Evolutionary conservation across 2,113 vertebrate species (phyloP).

Genomic region (Pterocles gutturalis): DNA sequence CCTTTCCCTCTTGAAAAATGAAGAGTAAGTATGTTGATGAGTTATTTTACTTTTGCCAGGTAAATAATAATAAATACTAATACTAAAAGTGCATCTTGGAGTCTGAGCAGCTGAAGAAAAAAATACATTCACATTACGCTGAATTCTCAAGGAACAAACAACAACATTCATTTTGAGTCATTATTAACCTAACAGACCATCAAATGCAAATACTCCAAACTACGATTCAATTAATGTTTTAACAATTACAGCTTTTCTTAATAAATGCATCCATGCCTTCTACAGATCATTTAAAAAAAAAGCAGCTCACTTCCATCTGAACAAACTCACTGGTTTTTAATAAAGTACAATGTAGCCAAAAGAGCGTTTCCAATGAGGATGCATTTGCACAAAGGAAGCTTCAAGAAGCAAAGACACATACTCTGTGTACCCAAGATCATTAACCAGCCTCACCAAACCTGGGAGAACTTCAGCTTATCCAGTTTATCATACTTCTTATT

Average conservation of each 20-base stretch:
- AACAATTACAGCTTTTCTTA: conserved; percentile 22
- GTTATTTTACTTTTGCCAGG: not conserved
- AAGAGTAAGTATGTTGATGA: not conserved
- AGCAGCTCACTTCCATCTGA: not conserved
- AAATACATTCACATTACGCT: not conserved
- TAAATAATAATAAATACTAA: too few relatives aligned
- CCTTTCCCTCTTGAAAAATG: not conserved
- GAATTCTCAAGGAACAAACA: not conserved
- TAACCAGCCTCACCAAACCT: not conserved
- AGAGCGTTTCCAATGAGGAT: not conserved
- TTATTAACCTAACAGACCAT: conserved; percentile 34
- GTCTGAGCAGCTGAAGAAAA: not conserved
- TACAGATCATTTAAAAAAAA: not conserved
- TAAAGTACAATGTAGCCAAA: not conserved
- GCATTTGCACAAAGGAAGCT: not conserved
- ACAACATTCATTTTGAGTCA: not conserved
- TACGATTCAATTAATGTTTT: not conserved
- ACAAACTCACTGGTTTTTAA: not conserved
- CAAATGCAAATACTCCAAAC: not conserved
- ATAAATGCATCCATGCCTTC: not conserved
- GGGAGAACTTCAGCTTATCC: not conserved
- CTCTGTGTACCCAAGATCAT: not conserved
- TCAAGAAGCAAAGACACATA: not conserved
- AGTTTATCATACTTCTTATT: rapidly evolving
- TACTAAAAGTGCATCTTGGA: not conserved